Conservation (phyloP, 2,888 invertebrate species). For the Atrina japonica region DNA sequence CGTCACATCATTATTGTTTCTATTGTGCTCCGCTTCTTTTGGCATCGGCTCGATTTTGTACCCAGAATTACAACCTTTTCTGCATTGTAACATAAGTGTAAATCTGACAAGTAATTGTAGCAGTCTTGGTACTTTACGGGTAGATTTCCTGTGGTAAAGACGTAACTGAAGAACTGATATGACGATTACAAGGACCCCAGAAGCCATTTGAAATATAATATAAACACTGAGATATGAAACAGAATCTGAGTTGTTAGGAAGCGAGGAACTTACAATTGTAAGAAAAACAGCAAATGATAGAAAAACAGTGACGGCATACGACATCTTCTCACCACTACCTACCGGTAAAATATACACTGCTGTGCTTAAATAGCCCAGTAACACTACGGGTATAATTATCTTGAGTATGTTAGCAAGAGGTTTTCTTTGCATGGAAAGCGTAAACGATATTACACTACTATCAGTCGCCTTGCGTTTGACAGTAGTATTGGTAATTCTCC, state of each 20-base stretch:
- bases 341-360: conserved; percentile 55
- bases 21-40: neutral
- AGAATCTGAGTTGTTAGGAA: conserved; percentile 52
- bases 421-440: conserved; percentile 52
- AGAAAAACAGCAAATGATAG: conserved; percentile 57
- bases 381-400: conserved; percentile 51
- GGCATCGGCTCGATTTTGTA: neutral
- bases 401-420: conserved; percentile 53
- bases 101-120: conserved; percentile 16
- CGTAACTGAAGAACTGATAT: conserved; percentile 49
- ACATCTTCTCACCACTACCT: conserved; percentile 53
- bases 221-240: conserved; percentile 51
- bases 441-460: conserved; percentile 47
- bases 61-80: neutral
- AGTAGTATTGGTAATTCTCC: conserved; percentile 42
- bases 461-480: conserved; percentile 26
- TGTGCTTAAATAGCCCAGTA: conserved; percentile 49
- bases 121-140: conserved; percentile 28
- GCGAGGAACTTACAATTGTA: conserved; percentile 55
- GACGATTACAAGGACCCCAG: conserved; percentile 48
- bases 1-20: neutral
- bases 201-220: conserved; percentile 46
- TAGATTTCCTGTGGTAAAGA: conserved; percentile 41
- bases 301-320: conserved; percentile 53
- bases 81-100: neutral